phyloP scores from a whole-genome alignment of 1,140 invertebrate species.

The Neodiprion fabricii region DNA sequence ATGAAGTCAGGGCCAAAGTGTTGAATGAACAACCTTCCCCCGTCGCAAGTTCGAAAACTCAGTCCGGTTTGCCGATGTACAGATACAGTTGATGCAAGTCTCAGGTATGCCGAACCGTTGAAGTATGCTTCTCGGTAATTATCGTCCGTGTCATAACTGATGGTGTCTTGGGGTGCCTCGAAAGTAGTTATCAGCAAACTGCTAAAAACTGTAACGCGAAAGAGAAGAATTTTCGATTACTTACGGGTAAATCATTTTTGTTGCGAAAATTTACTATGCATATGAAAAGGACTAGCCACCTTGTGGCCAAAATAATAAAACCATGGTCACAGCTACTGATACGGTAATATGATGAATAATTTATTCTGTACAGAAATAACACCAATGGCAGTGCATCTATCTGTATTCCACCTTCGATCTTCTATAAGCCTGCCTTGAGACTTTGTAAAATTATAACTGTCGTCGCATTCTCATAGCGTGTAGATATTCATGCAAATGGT shows the following conservation, averaged over 20 bases:
- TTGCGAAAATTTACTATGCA: background rate
- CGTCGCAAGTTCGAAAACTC: conserved; percentile 80
- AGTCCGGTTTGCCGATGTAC: conserved; percentile 79
- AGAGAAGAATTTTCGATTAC: conserved; percentile 12
- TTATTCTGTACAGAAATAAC: background rate
- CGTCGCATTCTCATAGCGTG: background rate
- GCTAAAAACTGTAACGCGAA: conserved; percentile 41
- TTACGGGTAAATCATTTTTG: background rate
- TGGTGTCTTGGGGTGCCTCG: conserved; percentile 36
- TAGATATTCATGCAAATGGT: background rate
- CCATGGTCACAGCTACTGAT: conserved; percentile 25
- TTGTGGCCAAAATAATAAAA: conserved; percentile 29
- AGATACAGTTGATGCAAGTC: conserved; percentile 72
- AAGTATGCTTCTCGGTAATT: conserved; percentile 79
- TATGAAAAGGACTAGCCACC: conserved; percentile 25
- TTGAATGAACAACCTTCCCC: conserved; percentile 77
- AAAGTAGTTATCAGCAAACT: conserved; percentile 38
- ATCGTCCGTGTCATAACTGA: conserved; percentile 33
- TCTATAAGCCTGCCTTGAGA: background rate
- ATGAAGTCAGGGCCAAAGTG: conserved; percentile 71
- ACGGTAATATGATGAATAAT: conserved; percentile 4
- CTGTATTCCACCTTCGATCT: background rate
- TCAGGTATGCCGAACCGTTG: conserved; percentile 78
- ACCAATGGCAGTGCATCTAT: background rate
- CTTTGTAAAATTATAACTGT: background rate